These are phyloP conservation scores for honey bee (Apis mellifera) DNA, from an alignment of 1,140 invertebrate species.

Conservation along the genomic window Amel_HAv3.1 CM009940.2:7975001-7975500, in stretches of 20 bases:
- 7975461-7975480: conserved; percentile 34
- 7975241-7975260: too few species aligned
- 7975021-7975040: not conserved
- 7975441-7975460: not conserved
- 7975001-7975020: not conserved
- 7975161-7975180: too few species aligned
- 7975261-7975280: not conserved
- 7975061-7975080: not conserved
- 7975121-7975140: not conserved
- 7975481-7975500: not conserved
- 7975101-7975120: not conserved
- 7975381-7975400: not conserved
- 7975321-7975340: not conserved
- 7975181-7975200: too few species aligned
- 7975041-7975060: conserved; percentile 5
- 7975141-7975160: too few species aligned
- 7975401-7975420: not conserved
- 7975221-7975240: too few species aligned
- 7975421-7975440: not conserved
- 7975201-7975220: too few species aligned
- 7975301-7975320: not conserved
- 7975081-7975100: too few species aligned
- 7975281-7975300: not conserved
- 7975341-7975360: not conserved
- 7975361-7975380: not conserved